Conservation (phyloP, 2,888 invertebrate genomes). For the Cerastis rubricosa region DNA sequence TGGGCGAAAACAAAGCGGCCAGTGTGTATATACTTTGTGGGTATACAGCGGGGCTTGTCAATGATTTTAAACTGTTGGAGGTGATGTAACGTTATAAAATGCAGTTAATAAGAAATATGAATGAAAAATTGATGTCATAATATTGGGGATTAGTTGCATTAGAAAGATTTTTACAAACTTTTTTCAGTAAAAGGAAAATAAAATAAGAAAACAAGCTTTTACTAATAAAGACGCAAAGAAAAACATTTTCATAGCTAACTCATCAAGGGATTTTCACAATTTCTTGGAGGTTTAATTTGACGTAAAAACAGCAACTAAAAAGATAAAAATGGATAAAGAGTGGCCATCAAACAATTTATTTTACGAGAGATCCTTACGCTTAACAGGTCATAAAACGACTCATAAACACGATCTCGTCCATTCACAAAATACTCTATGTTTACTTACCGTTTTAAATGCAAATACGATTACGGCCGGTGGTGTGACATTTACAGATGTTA, state of each 20-base stretch:
- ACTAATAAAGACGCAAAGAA: not conserved
- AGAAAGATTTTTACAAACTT: not conserved
- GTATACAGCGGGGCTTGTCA: conserved; percentile 66
- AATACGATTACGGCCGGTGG: conserved; percentile 82
- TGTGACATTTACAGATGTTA: conserved; percentile 77
- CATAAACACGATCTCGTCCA: conserved; percentile 87
- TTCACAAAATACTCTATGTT: conserved; percentile 88
- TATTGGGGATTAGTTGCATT: not conserved
- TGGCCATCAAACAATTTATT: conserved; percentile 85
- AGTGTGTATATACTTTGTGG: conserved; percentile 71
- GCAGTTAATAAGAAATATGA: not conserved
- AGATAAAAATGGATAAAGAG: conserved; percentile 72
- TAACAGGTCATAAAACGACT: conserved; percentile 89
- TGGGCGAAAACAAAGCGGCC: conserved; percentile 84
- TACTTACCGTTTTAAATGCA: conserved; percentile 89
- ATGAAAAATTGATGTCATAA: not conserved
- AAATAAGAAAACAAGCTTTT: not conserved
- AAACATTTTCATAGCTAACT: conserved; percentile 1
- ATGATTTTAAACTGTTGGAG: conserved; percentile 39
- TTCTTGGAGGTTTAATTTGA: conserved; percentile 34
- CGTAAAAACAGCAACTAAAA: conserved; percentile 65
- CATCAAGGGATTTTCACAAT: conserved; percentile 26
- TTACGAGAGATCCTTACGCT: conserved; percentile 88
- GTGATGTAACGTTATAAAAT: not conserved
- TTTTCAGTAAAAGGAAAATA: not conserved